Evolutionary conservation across 2,888 invertebrate species (phyloP), one percentile per base, ranked within the genome.

Genomic region (Neuroscelio doddi): DNA sequence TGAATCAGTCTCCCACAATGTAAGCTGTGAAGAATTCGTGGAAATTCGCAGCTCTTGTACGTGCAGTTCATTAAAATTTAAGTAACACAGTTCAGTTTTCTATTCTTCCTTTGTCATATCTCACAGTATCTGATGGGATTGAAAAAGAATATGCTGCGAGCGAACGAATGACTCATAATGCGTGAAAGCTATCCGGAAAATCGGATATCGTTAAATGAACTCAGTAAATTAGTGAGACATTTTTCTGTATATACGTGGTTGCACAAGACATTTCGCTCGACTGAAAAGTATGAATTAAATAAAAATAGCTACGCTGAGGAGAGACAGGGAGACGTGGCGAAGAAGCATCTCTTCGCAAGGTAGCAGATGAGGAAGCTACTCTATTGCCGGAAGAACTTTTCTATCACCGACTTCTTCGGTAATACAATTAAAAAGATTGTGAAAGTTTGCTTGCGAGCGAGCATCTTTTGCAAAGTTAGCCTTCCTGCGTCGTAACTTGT

Each of bases 401-500:
- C 81, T 79, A 79, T 81, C 81, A 75, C 69, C 70, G 71, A 41
- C 66, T 68, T 64, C 64, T 59, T 58, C 57, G 69, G 72, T 76
- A 80, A 80, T 78, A 78, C 79, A 80, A 81, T 82, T 81, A 82
- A 80, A 81, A 80, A 80, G 81, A 81, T 82, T 80, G 79, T 73
- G 53, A 74, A 80, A 77, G 76, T 79, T 78, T 53, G 56, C 51
- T 32, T 34, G 64, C 42, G 39, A 51, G 57, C 49, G 44, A 47
- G 52, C 42, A 12, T 57, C 56, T 59, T n/a, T 49, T 47, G 30
- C 42, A 45, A 70, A 75, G 70, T 73, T 69, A 45, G 66, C 58
- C 64, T 49, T 39, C 64, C 65, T 55, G 69, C 68, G 64, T 70
- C 69, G 66, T 70, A 70, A 70, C 68, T 74, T 58, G 64, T 55